Evolutionary conservation across 1,140 invertebrate genomes (phyloP).

Genomic region (Leguminivora glycinivorella): DNA sequence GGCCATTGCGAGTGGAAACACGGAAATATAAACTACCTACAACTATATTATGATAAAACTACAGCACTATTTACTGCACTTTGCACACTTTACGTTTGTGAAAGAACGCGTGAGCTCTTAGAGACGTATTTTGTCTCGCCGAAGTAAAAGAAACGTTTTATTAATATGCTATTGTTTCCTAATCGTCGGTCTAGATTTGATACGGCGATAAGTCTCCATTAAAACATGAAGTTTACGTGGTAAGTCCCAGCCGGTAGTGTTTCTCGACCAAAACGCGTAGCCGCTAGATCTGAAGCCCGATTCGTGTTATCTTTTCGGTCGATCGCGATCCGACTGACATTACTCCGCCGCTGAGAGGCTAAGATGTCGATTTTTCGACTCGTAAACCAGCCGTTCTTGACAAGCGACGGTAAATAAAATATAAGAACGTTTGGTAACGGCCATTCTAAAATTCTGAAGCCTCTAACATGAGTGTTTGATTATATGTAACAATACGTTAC

Average conservation of each 20-base stretch:
- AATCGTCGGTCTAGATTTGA: slow-evolving; percentile 69
- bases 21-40: too few species aligned
- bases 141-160: slow-evolving; percentile 56
- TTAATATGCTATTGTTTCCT: slow-evolving; percentile 74
- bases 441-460: not conserved
- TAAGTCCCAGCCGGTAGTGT: slow-evolving; percentile 53
- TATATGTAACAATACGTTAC: too few species aligned
- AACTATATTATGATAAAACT: not conserved
- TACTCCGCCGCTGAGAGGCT: slow-evolving; percentile 45
- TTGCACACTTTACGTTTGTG: not conserved
- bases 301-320: slow-evolving; percentile 54
- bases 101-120: slow-evolving; percentile 44
- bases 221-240: slow-evolving; percentile 63
- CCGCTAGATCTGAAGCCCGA: slow-evolving; percentile 58
- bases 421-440: not conserved
- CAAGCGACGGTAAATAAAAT: slow-evolving; percentile 51
- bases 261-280: slow-evolving; percentile 55
- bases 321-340: slow-evolving; percentile 61
- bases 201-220: slow-evolving; percentile 68
- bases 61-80: not conserved
- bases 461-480: too few species aligned
- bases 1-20: too few species aligned
- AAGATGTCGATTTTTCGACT: slow-evolving; percentile 60
- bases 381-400: slow-evolving; percentile 47
- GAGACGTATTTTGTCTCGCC: slow-evolving; percentile 60